These are phyloP conservation scores for Pipistrellus nathusii DNA, from an alignment of 2,797 vertebrate genomes.

Conservation along the genomic window DNA sequence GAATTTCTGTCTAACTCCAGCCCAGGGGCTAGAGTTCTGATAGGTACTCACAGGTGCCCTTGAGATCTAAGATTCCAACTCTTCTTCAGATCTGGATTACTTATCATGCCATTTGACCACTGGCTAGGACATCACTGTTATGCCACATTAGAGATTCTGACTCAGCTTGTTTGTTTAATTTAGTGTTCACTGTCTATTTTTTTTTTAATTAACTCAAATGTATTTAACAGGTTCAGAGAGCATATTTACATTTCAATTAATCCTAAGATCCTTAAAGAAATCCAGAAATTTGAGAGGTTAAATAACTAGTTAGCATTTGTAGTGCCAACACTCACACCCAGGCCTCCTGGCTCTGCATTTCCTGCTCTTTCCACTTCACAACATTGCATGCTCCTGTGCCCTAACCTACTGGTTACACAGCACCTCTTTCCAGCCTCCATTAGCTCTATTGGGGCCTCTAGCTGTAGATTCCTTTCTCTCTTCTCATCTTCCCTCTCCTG, in stretches of 20 bases:
- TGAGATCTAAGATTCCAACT: not conserved
- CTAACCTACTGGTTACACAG: not conserved
- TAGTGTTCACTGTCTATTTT: no score
- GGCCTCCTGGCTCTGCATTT: not conserved
- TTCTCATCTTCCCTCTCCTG: not conserved
- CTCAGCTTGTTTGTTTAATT: not conserved
- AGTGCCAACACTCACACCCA: not conserved
- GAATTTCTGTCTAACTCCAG: not conserved
- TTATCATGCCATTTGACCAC: not conserved
- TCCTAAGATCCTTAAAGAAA: slow-evolving; percentile 7
- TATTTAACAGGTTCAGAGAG: not conserved
- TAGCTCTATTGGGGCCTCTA: not conserved
- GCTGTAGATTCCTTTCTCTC: not conserved
- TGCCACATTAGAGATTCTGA: not conserved
- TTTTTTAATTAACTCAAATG: not conserved
- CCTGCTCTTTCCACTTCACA: not conserved
- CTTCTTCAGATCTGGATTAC: not conserved
- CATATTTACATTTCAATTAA: not conserved
- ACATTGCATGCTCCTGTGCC: not conserved
- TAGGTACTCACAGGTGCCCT: not conserved
- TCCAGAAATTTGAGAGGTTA: not conserved
- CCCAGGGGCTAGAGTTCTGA: not conserved
- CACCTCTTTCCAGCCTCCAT: not conserved
- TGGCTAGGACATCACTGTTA: not conserved
- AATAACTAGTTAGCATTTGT: not conserved